Evolutionary conservation across 2,888 invertebrate species (phyloP), one percentile per base, ranked within the genome.

Genomic region (Ariolimax columbianus): DNA sequence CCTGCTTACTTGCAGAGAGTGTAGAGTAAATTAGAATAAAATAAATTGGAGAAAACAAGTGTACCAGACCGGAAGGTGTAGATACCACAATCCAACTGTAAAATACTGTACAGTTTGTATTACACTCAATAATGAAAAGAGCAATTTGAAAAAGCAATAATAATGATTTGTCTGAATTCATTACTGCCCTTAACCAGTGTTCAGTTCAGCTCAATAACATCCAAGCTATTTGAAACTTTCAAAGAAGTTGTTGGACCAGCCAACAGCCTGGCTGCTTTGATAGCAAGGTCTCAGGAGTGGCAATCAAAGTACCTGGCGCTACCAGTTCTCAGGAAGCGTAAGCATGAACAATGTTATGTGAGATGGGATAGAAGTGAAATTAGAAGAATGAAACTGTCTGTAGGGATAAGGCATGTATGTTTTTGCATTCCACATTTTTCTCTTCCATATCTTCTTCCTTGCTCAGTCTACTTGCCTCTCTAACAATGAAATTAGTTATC

Each of bases 161-260:
- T n/a, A n/a, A n/a, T n/a, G n/a, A n/a, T n/a, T n/a, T n/a, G n/a
- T n/a, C n/a, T n/a, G n/a, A n/a, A n/a, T n/a, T n/a, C n/a, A n/a
- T n/a, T n/a, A n/a, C n/a, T n/a, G 26, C 66, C 89, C 90, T 90
- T 89, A 86, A 90, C 88, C 26, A 38, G 59, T 77, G 14, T 43
- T 36, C 84, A 93, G 93, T 93, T 93, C 89, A 89, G 90, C 82
- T 91, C 91, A 75, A 87, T 93, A 79, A 89, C 91, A 77, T 89
- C 90, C n/a, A 91, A 91, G 14, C 82, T 93, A 81, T 92, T 91
- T 86, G 89, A 91, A 43, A 89, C 91, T 14, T 93, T 90, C 88
- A 90, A 91, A 72, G 82, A 83, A 26, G 79, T 87, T 17, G 89
- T 90, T 43, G 85, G 85, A 17, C 43, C 81, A 33, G 85, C 77